Base-by-base conservation (phyloP, 2,797 vertebrate species). In the Threskiornis aethiopicus region DNA sequence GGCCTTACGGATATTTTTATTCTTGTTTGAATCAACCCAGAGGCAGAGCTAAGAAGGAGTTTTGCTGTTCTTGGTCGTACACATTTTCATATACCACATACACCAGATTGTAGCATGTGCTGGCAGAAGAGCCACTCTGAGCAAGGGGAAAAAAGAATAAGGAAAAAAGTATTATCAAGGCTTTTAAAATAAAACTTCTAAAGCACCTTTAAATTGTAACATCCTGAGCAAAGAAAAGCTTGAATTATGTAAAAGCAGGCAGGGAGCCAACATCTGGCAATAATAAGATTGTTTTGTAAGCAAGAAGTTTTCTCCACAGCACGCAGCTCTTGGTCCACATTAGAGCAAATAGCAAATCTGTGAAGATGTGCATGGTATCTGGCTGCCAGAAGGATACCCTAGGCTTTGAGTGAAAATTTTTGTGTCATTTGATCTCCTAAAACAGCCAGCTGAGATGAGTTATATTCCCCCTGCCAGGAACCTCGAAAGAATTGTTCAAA, bases 201-300 rank as follows among this genome's bases (percentile, higher is more conserved):
- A 98, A 97, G 57, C 95, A 95, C 90, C 95, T 98, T 98, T 97
- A 98, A 98, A 97, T 94, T 96, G 95, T 96, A 97, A 97, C 96
- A 97, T 98, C 97, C 98, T 97, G 96, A 97, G 93, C 64, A 94
- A 94, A 97, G 96, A 94, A 97, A 97, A 96, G 93, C 39, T 93
- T 93, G 96, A 98, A 97, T 98, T 97, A 97, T 98, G 97, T 97
- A 97, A 97, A 97, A 97, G 89, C 8, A 26, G 98, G 97, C 97
- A 92, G 73, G 78, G 26, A 83, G 97, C 97, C 97, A 98, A 98
- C 98, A 98, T 98, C 98, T 98, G 98, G 98, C 96, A 98, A 75
- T 93, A 97, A 97, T 98, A 97, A 98, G 80, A 84, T 93, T 97
- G 97, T 98, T 98, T 98, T 97, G 97, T 97, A 97, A 98, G 97